A percentile compares a stretch with the other conserved stretches of the same genome.
phyloP scores from a whole-genome alignment of 2,888 invertebrate species.

The Eutolmus rufibarbis region DNA sequence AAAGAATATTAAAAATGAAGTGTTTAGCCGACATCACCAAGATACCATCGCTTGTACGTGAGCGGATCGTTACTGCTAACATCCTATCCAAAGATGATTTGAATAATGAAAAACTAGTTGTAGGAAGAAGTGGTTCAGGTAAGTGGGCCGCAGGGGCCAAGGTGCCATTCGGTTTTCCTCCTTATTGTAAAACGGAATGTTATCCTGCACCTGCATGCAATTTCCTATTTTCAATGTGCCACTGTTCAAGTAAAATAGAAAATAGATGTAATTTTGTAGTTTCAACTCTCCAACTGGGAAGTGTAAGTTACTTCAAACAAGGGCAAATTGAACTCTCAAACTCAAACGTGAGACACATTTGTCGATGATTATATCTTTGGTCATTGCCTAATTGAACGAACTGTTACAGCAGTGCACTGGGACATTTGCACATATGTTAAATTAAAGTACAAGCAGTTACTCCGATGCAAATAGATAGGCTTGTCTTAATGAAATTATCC shows the following conservation, averaged over 20 bases:
- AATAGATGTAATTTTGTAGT: not conserved
- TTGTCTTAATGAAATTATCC: not conserved
- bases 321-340: not conserved
- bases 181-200: not conserved
- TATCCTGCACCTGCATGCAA: not conserved
- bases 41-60: constrained; percentile 55
- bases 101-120: constrained; percentile 60
- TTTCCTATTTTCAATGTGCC: not conserved
- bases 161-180: not conserved
- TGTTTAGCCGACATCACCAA: constrained; percentile 60
- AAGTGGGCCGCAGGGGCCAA: not conserved
- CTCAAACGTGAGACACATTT: not conserved
- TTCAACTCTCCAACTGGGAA: not conserved
- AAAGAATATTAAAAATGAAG: constrained; percentile 58
- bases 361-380: not conserved
- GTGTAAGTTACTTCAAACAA: not conserved
- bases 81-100: constrained; percentile 60
- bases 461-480: not conserved
- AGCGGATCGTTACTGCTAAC: constrained; percentile 56
- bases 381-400: not conserved
- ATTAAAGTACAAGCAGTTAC: not conserved
- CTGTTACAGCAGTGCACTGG: not conserved
- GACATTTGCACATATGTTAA: not conserved
- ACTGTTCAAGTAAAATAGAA: not conserved
- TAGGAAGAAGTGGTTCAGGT: constrained; percentile 49